Evolutionary conservation across 1,140 invertebrate species (phyloP).

Genomic region (Phenacoccus solenopsis): DNA sequence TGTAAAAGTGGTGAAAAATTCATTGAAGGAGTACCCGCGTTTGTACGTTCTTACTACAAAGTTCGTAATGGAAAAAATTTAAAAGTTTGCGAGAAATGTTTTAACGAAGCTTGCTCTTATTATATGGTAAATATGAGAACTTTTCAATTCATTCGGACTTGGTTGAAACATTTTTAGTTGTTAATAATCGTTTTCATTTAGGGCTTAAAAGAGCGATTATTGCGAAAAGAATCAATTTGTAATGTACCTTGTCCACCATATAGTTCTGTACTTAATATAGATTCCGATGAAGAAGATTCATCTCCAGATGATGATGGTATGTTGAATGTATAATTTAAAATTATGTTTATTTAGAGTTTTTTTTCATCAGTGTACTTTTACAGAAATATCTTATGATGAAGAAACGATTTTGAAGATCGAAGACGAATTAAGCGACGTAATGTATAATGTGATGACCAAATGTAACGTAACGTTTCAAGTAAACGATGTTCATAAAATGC

Average conservation of each 20-base stretch:
- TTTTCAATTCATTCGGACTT: background rate
- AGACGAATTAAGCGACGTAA: background rate
- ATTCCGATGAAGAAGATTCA: constrained; percentile 11
- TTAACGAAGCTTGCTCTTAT: constrained; percentile 7
- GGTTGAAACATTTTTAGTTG: too few species aligned
- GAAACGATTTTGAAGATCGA: background rate
- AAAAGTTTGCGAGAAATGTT: background rate
- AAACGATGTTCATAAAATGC: background rate
- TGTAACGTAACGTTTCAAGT: background rate
- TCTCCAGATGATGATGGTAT: constrained; percentile 2
- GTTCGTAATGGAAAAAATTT: background rate
- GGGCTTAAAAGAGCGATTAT: background rate
- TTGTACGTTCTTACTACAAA: background rate
- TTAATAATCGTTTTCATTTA: background rate
- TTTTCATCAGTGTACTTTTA: too few species aligned
- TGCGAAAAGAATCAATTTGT: background rate
- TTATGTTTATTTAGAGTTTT: too few species aligned
- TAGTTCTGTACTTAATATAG: background rate
- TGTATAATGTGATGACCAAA: background rate
- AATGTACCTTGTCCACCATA: background rate
- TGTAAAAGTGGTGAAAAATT: background rate
- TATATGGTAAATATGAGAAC: background rate
- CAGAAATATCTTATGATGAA: background rate
- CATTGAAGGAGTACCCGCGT: background rate
- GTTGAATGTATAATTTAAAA: background rate